Evolutionary conservation across 2,888 invertebrate genomes (phyloP), one percentile per base, ranked within the genome.

Genomic region (Scaptomyza caliginosa): DNA sequence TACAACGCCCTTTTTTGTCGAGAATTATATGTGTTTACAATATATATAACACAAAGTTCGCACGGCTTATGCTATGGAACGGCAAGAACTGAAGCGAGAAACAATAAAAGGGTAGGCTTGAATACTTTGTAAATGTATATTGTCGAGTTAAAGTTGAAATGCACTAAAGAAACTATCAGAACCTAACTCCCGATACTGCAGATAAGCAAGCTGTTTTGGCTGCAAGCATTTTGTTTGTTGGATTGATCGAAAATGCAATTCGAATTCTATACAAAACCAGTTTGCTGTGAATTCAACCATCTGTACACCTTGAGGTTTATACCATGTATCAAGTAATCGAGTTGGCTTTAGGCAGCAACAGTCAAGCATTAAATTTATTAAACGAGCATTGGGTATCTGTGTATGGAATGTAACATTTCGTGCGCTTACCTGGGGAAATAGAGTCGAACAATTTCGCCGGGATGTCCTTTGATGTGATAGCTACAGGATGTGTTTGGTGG

Each of bases 401-500:
- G n/a, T n/a, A 24, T 13, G 4, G 16, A 54, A 36, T 11, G 4
- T 28, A 0, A 4, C n/a, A 21, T 5, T 34, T n/a, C 2, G 23
- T n/a, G 28, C 7, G 76, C 82, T 88, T 90, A 96, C 95, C 96
- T 96, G 54, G 97, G 97, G 90, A 98, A 98, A 91, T 97, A 97
- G 4, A 98, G 93, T 59, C 97, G 93, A 10, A 97, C 97, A 52
- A 97, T 95, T 92, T 97, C 97, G 10, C 97, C 96, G 3, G 94
- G 94, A 42, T 95, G 94, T 0, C 97, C 97, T 90, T 96, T 95
- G 92, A 97, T 96, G 74, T 97, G 93, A 90, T 98, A 98, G 38
- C 96, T 97, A 91, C 97, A 98, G 11, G 96, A 96, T 0, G 97
- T 98, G 89, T 97, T 96, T 0, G 97, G 97, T 0, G 97, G 97